phyloP scores from a whole-genome alignment of 2,888 invertebrate species.

The Danaus chrysippus region DNA sequence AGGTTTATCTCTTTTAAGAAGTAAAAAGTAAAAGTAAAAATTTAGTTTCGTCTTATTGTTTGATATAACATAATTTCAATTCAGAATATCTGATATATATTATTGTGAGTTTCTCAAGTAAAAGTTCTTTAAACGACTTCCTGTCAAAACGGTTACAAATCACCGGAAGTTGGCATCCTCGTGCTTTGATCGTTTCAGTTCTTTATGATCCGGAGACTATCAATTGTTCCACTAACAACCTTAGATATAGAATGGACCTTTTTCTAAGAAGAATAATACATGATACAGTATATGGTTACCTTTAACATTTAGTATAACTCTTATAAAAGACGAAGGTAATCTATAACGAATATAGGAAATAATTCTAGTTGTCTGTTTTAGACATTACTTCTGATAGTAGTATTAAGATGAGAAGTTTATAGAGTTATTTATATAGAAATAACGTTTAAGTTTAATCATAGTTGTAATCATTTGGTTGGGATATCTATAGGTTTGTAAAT shows the following conservation, averaged over 20 bases:
- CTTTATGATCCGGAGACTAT: neutral
- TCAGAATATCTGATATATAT: neutral
- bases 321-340: no score
- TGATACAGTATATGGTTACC: neutral
- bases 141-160: conserved; percentile 5
- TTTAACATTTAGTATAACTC: no score
- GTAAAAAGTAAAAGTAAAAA: no score
- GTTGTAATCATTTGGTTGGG: no score
- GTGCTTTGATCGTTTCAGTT: conserved; percentile 2
- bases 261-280: neutral
- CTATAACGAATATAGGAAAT: no score
- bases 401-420: no score
- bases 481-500: no score
- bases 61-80: neutral
- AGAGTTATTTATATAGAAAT: no score
- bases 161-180: conserved; percentile 1
- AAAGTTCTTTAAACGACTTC: conserved; percentile 3
- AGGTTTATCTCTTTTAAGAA: no score
- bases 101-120: neutral
- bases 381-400: no score
- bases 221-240: neutral
- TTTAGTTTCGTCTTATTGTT: neutral
- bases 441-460: no score
- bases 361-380: no score
- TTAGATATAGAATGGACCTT: neutral